These are phyloP conservation scores for Deroplatys truncata DNA, from an alignment of 2,888 invertebrate genomes.

Conservation along the genomic window DNA sequence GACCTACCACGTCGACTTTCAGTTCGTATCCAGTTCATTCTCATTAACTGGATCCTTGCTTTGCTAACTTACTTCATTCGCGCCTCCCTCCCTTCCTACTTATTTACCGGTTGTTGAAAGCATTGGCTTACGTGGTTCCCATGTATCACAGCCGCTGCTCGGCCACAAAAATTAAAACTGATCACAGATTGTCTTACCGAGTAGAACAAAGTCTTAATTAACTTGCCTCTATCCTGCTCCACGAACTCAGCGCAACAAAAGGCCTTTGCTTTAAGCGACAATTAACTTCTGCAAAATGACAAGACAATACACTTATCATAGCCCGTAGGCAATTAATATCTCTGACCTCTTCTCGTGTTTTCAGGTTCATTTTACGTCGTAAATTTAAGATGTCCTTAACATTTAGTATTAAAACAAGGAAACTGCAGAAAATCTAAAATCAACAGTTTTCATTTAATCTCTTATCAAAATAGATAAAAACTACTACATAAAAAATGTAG, in stretches of 20 bases:
- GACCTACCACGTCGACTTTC: background rate
- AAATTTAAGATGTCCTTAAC: too few species aligned
- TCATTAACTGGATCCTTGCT: background rate
- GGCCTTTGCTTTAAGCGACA: background rate
- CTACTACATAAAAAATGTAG: too few species aligned
- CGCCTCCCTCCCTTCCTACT: background rate
- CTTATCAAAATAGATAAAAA: too few species aligned
- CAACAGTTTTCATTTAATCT: too few species aligned
- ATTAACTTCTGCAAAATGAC: background rate
- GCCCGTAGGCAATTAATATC: background rate
- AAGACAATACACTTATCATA: background rate
- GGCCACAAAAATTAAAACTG: background rate
- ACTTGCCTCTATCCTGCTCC: background rate
- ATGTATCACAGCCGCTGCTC: background rate
- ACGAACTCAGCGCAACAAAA: background rate
- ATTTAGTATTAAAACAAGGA: too few species aligned
- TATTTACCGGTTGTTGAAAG: background rate
- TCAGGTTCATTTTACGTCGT: too few species aligned
- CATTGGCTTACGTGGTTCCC: background rate
- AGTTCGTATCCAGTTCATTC: background rate
- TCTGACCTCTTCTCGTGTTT: background rate
- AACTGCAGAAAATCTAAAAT: too few species aligned
- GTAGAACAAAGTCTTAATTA: background rate
- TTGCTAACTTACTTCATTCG: background rate
- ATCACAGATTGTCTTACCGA: background rate